Evolutionary conservation across 2,888 invertebrate species (phyloP).

Genomic region (Leucoma salicis): DNA sequence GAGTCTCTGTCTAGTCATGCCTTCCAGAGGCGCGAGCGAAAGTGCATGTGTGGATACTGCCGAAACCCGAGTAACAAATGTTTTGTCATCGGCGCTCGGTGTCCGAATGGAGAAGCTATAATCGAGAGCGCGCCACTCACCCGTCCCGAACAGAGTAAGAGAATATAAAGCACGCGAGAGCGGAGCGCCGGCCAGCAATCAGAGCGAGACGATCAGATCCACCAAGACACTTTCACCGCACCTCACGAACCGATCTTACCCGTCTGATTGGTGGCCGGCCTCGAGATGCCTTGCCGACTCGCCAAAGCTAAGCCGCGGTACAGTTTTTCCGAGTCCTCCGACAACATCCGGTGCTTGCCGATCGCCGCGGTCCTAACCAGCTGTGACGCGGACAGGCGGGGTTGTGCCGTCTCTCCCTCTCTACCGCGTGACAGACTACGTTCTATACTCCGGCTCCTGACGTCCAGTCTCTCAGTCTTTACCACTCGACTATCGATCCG

Average conservation of each 20-base stretch:
- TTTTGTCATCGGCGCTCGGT: constrained; percentile 45
- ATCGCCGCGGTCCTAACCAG: constrained; percentile 51
- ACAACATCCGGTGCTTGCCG: constrained; percentile 39
- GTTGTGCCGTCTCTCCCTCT: background rate
- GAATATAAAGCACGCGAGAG: constrained; percentile 18
- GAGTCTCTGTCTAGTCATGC: constrained; percentile 18
- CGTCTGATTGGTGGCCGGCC: constrained; percentile 39
- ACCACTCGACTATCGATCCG: background rate
- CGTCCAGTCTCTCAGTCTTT: background rate
- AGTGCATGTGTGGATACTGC: constrained; percentile 75
- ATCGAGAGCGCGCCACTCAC: constrained; percentile 44
- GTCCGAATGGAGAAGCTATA: constrained; percentile 35
- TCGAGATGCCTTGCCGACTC: constrained; percentile 34
- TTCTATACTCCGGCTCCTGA: background rate
- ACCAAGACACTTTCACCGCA: constrained; percentile 71
- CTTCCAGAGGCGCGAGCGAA: constrained; percentile 67
- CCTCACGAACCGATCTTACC: constrained; percentile 62
- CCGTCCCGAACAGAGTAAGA: constrained; percentile 51
- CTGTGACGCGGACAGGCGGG: constrained; percentile 45
- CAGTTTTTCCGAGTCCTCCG: constrained; percentile 46
- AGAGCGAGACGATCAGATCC: constrained; percentile 39
- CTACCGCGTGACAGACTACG: constrained; percentile 19
- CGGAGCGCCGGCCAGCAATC: constrained; percentile 38
- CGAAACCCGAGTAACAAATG: constrained; percentile 55
- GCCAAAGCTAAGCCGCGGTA: constrained; percentile 50